These are phyloP conservation scores for Marasmarcha lunaedactyla DNA, from an alignment of 2,888 invertebrate genomes.

Conservation along the genomic window DNA sequence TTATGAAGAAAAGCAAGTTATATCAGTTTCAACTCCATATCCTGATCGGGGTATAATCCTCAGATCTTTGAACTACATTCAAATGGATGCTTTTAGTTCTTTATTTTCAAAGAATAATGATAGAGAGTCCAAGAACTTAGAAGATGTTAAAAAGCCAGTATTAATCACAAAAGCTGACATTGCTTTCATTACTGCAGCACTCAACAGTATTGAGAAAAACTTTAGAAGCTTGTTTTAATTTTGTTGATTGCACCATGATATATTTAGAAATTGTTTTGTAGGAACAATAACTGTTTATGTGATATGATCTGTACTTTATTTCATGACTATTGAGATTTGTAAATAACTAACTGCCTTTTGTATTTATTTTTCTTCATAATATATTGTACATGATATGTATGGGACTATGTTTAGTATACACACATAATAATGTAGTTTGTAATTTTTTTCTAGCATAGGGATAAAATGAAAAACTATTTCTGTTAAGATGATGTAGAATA, in stretches of 20 bases:
- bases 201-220: conserved; percentile 52
- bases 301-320: conserved; percentile 1
- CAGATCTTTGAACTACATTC: conserved; percentile 59
- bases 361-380: not conserved
- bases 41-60: conserved; percentile 55
- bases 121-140: conserved; percentile 16
- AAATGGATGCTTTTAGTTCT: conserved; percentile 61
- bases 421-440: not conserved
- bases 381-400: no score
- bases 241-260: no score
- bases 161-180: conserved; percentile 29
- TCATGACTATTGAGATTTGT: not conserved
- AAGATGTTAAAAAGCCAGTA: conserved; percentile 20
- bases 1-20: no score
- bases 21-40: conserved; percentile 47
- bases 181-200: conserved; percentile 42
- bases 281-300: no score
- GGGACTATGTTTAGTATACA: no score
- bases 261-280: no score
- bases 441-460: not conserved
- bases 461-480: no score
- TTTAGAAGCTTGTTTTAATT: conserved; percentile 55
- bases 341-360: not conserved
- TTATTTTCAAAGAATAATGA: conserved; percentile 32
- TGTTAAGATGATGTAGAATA: no score